phyloP scores from a whole-genome alignment of 2,113 vertebrate species.

The Cheilinus undulatus region DNA sequence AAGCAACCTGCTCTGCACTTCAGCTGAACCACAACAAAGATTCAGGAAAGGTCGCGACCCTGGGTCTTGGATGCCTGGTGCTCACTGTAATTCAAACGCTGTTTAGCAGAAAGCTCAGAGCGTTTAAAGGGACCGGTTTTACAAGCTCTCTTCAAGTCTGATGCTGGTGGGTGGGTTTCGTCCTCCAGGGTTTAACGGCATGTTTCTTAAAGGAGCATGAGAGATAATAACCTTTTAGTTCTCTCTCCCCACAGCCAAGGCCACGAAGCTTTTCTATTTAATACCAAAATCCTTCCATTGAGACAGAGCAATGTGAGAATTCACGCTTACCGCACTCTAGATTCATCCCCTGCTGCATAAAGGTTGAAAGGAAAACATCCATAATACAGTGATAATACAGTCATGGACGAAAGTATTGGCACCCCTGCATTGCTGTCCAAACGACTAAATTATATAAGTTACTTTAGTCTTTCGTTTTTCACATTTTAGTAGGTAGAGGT shows the following conservation, averaged over 20 bases:
- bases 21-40: conserved; percentile 84
- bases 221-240: conserved; percentile 16
- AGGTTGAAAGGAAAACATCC: conserved; percentile 59
- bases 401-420: too few relatives aligned
- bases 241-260: conserved; percentile 12
- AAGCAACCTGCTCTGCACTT: conserved; percentile 82
- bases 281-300: background rate
- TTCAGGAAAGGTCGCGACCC: conserved; percentile 68
- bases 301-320: conserved; percentile 31
- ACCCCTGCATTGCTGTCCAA: too few relatives aligned
- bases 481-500: too few relatives aligned
- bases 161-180: conserved; percentile 42
- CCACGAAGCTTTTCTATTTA: background rate
- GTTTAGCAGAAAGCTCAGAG: conserved; percentile 40
- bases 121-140: conserved; percentile 64
- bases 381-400: conserved; percentile 62
- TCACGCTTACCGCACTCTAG: conserved; percentile 53
- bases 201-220: conserved; percentile 32
- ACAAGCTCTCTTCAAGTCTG: conserved; percentile 58
- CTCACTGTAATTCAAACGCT: conserved; percentile 76
- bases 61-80: conserved; percentile 61
- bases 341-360: conserved; percentile 52
- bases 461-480: too few relatives aligned
- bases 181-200: conserved; percentile 26
- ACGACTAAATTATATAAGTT: too few relatives aligned